These are phyloP conservation scores for Apogon talboti DNA, from an alignment of 2,797 vertebrate species.

Conservation along the genomic window DNA sequence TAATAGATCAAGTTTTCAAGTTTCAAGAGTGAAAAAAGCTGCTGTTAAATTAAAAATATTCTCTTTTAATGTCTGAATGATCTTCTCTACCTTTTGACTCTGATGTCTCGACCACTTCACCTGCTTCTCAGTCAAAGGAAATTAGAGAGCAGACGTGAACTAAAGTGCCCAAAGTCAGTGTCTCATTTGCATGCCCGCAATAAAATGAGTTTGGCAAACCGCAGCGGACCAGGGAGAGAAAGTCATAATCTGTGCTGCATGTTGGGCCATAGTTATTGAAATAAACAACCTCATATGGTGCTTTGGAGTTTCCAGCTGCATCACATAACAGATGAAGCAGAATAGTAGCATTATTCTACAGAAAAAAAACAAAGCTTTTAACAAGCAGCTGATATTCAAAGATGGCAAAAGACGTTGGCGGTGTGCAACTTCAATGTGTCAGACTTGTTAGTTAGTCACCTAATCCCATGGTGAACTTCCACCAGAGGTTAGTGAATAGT, in stretches of 20 bases:
- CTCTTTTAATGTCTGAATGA: constrained; percentile 8
- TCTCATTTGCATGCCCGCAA: constrained; percentile 66
- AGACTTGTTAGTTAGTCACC: constrained; percentile 50
- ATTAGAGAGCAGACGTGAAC: constrained; percentile 46
- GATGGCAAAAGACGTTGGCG: constrained; percentile 13
- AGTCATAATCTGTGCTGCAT: constrained; percentile 43
- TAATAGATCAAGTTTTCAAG: constrained; percentile 20
- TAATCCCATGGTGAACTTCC: constrained; percentile 61
- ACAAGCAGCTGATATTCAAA: constrained; percentile 6
- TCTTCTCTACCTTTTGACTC: constrained; percentile 27
- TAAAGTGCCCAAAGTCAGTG: constrained; percentile 34
- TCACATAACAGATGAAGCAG: constrained; percentile 28
- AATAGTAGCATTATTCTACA: constrained; percentile 19
- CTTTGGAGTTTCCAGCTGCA: constrained; percentile 22
- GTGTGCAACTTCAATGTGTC: constrained; percentile 11
- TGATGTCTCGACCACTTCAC: constrained; percentile 22
- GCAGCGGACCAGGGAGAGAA: constrained; percentile 37
- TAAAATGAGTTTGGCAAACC: constrained; percentile 63
- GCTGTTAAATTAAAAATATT: constrained; percentile 22
- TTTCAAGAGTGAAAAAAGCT: constrained; percentile 16
- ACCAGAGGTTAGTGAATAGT: constrained; percentile 74
- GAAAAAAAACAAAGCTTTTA: constrained; percentile 19
- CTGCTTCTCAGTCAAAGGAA: constrained; percentile 44
- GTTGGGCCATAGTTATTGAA: constrained; percentile 41
- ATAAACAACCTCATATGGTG: constrained; percentile 42